Conservation (phyloP, 2,888 invertebrate genomes). For the Hipparchia semele region DNA sequence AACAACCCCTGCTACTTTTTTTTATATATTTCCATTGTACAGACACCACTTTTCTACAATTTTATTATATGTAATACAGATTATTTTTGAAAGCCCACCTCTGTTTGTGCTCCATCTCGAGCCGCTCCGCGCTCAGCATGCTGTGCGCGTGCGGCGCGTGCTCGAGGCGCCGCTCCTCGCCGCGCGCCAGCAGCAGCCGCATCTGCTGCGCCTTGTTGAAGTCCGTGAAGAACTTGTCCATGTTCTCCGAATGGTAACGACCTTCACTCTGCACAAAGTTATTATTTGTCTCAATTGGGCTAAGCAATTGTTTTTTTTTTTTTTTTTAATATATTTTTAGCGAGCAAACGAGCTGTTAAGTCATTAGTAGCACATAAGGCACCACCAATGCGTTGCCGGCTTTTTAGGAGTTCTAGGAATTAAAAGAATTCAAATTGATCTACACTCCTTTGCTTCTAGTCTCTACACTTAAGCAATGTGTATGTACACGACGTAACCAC, state of each 20-base stretch:
- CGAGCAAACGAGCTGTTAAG: no score
- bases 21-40: no score
- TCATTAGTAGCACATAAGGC: no score
- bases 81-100: slow-evolving; percentile 50
- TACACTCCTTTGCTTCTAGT: no score
- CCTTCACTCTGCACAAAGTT: slow-evolving; percentile 64
- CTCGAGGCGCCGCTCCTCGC: slow-evolving; percentile 58
- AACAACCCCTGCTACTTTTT: no score
- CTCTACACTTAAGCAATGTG: no score
- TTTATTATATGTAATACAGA: no score
- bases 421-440: neutral
- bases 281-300: neutral
- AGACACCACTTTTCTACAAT: no score
- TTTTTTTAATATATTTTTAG: no score
- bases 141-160: slow-evolving; percentile 59
- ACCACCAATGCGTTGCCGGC: no score
- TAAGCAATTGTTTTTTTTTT: neutral
- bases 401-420: neutral
- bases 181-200: slow-evolving; percentile 62
- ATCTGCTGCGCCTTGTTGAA: slow-evolving; percentile 86
- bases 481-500: no score
- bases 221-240: slow-evolving; percentile 89
- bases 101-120: slow-evolving; percentile 75
- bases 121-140: slow-evolving; percentile 68
- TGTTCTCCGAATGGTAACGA: slow-evolving; percentile 75